phyloP scores from a whole-genome alignment of 2,888 invertebrate genomes.

The Marronus borbonicus region DNA sequence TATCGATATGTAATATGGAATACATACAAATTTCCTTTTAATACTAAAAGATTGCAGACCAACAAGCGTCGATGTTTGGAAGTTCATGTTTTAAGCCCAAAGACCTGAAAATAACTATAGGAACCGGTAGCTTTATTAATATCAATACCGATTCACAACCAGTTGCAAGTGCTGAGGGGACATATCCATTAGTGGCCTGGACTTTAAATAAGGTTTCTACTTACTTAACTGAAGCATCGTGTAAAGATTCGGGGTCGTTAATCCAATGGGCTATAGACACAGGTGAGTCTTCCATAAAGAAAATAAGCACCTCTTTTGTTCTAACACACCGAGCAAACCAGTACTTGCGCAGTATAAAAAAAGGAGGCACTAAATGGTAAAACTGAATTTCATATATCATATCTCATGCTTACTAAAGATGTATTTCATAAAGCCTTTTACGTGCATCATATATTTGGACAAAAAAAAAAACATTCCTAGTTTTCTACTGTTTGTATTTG shows the following conservation, averaged over 20 bases:
- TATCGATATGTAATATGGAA: no score
- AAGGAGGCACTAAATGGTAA: no score
- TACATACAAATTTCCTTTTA: no score
- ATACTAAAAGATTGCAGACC: slow-evolving; percentile 82
- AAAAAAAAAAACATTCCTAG: no score
- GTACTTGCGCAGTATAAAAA: no score
- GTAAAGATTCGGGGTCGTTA: slow-evolving; percentile 90
- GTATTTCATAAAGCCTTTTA: no score
- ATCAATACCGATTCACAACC: slow-evolving; percentile 84
- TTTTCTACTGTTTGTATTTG: no score
- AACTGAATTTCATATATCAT: no score
- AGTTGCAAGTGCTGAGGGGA: slow-evolving; percentile 86
- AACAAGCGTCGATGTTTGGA: slow-evolving; percentile 92
- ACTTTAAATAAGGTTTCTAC: slow-evolving; percentile 74
- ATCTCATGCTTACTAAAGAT: neutral
- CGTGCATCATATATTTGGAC: no score
- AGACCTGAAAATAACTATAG: slow-evolving; percentile 90
- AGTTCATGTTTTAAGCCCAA: slow-evolving; percentile 85
- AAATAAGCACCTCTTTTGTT: no score
- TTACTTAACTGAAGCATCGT: slow-evolving; percentile 89
- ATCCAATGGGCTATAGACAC: slow-evolving; percentile 87
- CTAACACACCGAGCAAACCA: no score
- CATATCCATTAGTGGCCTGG: slow-evolving; percentile 96
- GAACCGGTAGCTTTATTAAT: slow-evolving; percentile 92
- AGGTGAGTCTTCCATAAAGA: slow-evolving; percentile 70